A percentile compares a stretch with the other conserved stretches of the same genome.
These are phyloP conservation scores for Acronicta alni DNA, from an alignment of 2,888 invertebrate genomes.

Conservation along the genomic window DNA sequence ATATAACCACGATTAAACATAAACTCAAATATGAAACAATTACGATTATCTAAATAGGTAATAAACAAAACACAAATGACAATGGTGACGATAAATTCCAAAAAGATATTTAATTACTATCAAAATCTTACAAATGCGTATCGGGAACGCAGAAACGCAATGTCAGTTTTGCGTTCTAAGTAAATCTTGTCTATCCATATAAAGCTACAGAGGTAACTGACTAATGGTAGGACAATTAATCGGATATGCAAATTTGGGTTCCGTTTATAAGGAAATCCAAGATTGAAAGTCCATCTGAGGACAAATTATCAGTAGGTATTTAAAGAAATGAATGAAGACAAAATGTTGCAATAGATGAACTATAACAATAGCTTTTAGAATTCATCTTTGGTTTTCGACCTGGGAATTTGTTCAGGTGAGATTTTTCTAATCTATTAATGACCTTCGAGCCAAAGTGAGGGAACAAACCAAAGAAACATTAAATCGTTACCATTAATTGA, in stretches of 20 bases:
- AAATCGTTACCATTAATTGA: too few species aligned
- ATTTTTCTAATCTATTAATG: too few species aligned
- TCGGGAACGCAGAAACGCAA: constrained; percentile 34
- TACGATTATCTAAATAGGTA: constrained; percentile 43
- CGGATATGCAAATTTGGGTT: constrained; percentile 38
- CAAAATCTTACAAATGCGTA: constrained; percentile 42
- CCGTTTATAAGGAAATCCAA: constrained; percentile 20
- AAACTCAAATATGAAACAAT: constrained; percentile 41
- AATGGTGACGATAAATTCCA: constrained; percentile 49
- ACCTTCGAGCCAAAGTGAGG: too few species aligned
- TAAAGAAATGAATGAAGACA: neutral
- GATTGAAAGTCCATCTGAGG: neutral
- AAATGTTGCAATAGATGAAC: too few species aligned
- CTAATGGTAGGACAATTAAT: constrained; percentile 45
- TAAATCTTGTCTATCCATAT: constrained; percentile 51
- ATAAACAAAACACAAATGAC: constrained; percentile 42
- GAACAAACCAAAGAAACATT: too few species aligned
- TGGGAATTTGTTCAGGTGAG: too few species aligned
- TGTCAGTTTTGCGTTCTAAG: constrained; percentile 33
- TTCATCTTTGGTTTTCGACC: too few species aligned
- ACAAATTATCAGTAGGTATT: neutral
- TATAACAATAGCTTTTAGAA: too few species aligned
- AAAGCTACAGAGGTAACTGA: constrained; percentile 28
- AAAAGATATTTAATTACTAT: constrained; percentile 51
- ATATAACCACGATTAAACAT: constrained; percentile 28